Evolutionary conservation across 2,113 vertebrate species (phyloP).

Genomic region (Cyprinus carpio): DNA sequence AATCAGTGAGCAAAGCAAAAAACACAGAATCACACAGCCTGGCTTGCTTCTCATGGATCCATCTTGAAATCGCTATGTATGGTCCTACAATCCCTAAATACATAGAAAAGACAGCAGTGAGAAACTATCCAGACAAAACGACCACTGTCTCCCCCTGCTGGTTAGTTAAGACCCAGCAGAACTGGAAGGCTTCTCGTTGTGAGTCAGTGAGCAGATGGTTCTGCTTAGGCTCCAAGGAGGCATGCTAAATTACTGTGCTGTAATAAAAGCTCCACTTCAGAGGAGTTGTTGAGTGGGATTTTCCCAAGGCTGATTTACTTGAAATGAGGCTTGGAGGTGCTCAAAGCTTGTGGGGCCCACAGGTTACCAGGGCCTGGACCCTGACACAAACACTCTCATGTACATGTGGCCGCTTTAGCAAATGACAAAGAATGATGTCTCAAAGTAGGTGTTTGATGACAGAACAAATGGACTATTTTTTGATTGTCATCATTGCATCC

Average conservation of each 20-base stretch:
- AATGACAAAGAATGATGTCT: conserved; percentile 25
- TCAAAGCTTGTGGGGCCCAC: conserved; percentile 40
- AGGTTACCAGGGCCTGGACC: conserved; percentile 32
- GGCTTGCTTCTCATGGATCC: neutral
- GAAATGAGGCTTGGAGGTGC: conserved; percentile 49
- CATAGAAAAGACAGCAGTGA: neutral
- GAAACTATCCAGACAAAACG: conserved; percentile 6
- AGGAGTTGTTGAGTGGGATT: conserved; percentile 51
- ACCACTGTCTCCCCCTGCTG: conserved; percentile 56
- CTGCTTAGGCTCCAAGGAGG: conserved; percentile 60
- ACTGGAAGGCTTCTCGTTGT: conserved; percentile 28
- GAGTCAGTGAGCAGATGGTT: conserved; percentile 64
- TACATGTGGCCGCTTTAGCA: conserved; percentile 31
- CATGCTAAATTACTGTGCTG: conserved; percentile 60
- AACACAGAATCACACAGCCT: neutral
- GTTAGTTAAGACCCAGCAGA: conserved; percentile 17
- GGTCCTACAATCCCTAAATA: neutral
- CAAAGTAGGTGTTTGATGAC: neutral
- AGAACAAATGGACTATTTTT: neutral
- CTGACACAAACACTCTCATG: conserved; percentile 47
- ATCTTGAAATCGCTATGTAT: neutral
- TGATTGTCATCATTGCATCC: neutral
- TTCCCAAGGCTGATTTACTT: conserved; percentile 56
- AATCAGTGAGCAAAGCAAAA: conserved; percentile 31
- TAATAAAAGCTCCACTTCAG: conserved; percentile 60